These are phyloP conservation scores for Halocaridina rubra DNA, from an alignment of 2,888 invertebrate genomes.

Conservation along the genomic window DNA sequence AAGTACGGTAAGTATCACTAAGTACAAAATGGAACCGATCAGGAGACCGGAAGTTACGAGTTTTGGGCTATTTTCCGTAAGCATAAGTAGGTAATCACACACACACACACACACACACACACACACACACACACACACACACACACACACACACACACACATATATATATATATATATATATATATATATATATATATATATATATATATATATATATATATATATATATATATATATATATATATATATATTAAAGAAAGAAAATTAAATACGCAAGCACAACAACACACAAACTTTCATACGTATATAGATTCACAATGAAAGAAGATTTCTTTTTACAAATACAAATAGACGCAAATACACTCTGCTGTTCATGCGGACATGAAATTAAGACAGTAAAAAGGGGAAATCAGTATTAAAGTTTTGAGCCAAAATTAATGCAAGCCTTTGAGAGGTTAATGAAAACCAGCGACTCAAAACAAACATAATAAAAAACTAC, in stretches of 20 bases:
- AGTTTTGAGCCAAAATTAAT: too few relatives aligned
- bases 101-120: too few relatives aligned
- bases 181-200: slow-evolving; percentile 1
- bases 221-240: neutral
- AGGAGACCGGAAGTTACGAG: too few relatives aligned
- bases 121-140: neutral
- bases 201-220: neutral
- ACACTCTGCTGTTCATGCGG: neutral
- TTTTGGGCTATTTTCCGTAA: too few relatives aligned
- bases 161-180: neutral
- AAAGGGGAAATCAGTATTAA: neutral
- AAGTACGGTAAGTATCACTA: too few relatives aligned
- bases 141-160: neutral
- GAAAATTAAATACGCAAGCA: neutral
- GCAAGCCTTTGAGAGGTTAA: too few relatives aligned
- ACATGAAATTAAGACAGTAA: neutral
- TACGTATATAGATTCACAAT: neutral
- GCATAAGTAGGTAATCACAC: too few relatives aligned
- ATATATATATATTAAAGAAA: too few relatives aligned
- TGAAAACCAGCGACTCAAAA: too few relatives aligned
- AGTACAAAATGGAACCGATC: too few relatives aligned
- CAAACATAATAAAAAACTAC: too few relatives aligned
- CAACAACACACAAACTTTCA: neutral
- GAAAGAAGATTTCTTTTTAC: neutral
- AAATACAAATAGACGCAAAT: neutral